A percentile compares a stretch with the other conserved stretches of the same genome.
Evolutionary conservation across 1,140 invertebrate genomes (phyloP).

Genomic region (Stegodyphus mimosarum): DNA sequence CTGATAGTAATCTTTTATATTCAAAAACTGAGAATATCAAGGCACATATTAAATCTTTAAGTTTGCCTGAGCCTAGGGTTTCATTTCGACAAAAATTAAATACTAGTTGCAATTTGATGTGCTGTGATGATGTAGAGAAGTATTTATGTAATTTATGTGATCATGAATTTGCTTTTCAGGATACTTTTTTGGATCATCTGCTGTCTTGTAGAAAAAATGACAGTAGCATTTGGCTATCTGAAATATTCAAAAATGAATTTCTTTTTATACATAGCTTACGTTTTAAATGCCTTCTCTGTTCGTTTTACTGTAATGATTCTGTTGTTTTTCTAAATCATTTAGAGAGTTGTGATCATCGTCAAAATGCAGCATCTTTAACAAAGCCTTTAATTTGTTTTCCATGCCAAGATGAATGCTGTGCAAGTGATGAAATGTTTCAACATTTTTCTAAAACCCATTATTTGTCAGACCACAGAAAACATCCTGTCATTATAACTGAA

Average conservation of each 20-base stretch:
- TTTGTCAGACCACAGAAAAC: background rate
- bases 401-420: conserved; percentile 79
- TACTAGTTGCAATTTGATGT: too few species aligned
- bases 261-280: conserved; percentile 71
- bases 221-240: conserved; percentile 75
- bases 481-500: conserved; percentile 46
- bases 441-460: conserved; percentile 72
- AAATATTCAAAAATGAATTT: conserved; percentile 81
- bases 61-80: too few species aligned
- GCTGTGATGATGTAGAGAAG: too few species aligned
- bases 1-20: too few species aligned
- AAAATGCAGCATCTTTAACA: conserved; percentile 69
- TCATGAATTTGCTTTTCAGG: conserved; percentile 16
- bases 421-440: conserved; percentile 75
- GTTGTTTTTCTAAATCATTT: conserved; percentile 81
- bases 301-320: conserved; percentile 84
- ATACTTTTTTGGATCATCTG: conserved; percentile 32
- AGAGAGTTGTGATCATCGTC: conserved; percentile 74
- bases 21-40: too few species aligned
- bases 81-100: too few species aligned
- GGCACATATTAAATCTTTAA: too few species aligned
- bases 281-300: conserved; percentile 84
- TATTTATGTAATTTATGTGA: conserved; percentile 1
- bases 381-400: conserved; percentile 80
- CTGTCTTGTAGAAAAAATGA: background rate